Conservation (phyloP, 2,797 vertebrate species). For the Mormyrops boulengeri region DNA sequence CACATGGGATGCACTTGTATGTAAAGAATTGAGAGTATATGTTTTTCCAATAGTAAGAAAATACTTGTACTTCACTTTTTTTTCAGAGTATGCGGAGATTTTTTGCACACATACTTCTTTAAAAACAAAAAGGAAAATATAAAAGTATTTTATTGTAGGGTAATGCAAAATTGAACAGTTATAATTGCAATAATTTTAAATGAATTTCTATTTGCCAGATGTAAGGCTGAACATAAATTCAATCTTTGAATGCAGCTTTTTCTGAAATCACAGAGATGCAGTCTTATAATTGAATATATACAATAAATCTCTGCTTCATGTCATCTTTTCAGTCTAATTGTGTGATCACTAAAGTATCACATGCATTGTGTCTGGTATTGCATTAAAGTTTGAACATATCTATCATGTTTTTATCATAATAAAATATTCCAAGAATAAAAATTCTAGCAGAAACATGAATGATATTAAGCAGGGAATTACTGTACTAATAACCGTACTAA, state of each 20-base stretch:
- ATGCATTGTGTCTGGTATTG: not conserved
- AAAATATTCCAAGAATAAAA: not conserved
- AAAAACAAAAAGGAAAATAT: not conserved
- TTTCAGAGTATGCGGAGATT: not conserved
- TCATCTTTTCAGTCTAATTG: not conserved
- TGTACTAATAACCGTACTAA: not conserved
- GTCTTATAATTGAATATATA: not conserved
- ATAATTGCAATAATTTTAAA: not conserved
- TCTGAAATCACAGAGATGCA: not conserved
- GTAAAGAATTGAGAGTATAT: not conserved
- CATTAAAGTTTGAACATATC: not conserved
- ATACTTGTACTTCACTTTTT: not conserved
- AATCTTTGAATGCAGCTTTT: not conserved
- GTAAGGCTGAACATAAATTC: not conserved
- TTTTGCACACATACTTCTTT: not conserved
- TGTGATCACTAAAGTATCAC: not conserved
- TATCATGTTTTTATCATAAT: not conserved
- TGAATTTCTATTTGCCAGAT: not conserved
- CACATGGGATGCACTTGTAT: not conserved
- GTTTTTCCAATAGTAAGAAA: constrained; percentile 10
- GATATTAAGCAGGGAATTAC: not conserved
- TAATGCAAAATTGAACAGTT: not conserved
- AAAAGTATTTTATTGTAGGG: not conserved
- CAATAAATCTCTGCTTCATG: not conserved
- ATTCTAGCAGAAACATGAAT: not conserved